Percentiles rank a stretch among this genome's conserved stretches.
Conservation (phyloP, 2,797 vertebrate genomes). For the Mormyrus hasselquistii region DNA sequence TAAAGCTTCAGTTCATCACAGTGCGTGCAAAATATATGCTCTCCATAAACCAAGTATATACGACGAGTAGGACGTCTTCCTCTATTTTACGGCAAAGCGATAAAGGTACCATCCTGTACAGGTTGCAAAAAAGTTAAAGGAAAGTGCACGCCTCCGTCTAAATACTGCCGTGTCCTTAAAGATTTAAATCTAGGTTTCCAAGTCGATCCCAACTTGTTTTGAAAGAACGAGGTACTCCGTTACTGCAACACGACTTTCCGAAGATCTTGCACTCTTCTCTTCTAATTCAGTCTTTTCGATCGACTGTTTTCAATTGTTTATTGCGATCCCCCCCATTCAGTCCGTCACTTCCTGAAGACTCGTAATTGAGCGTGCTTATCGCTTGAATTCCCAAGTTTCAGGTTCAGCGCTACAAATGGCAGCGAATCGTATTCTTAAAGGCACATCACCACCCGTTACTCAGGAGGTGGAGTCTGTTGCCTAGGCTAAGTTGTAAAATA, state of each 20-base stretch:
- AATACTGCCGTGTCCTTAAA: neutral
- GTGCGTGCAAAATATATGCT: neutral
- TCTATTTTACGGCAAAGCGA: neutral
- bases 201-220: neutral
- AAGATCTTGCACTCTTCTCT: neutral
- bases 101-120: constrained; percentile 11
- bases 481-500: neutral
- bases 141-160: constrained; percentile 1
- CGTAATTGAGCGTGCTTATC: neutral
- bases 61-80: neutral
- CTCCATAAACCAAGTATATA: neutral
- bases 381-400: constrained; percentile 9
- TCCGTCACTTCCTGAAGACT: neutral
- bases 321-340: neutral
- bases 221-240: neutral
- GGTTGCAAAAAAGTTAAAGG: neutral
- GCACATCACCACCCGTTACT: neutral
- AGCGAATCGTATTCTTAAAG: constrained; percentile 8
- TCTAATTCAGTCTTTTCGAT: neutral
- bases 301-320: neutral
- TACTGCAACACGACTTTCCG: neutral
- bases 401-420: neutral
- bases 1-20: neutral
- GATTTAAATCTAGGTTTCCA: neutral
- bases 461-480: neutral